phyloP scores from a whole-genome alignment of 2,888 invertebrate species.

The Drosophila mulleri region DNA sequence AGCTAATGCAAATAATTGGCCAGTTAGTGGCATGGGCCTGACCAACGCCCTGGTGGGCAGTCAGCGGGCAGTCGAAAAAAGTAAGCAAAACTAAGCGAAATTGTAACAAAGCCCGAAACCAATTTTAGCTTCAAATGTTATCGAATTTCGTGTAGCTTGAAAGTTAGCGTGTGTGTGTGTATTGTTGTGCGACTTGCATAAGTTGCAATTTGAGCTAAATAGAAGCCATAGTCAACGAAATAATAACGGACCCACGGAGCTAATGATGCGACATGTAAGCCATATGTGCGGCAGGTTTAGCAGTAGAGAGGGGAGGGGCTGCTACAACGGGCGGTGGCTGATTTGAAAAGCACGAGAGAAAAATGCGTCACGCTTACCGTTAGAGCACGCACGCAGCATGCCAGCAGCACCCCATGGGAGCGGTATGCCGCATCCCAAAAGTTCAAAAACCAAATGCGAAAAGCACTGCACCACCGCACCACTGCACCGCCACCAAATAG shows the following conservation, averaged over 20 bases:
- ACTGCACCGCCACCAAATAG: conserved; percentile 7
- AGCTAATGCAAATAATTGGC: conserved; percentile 73
- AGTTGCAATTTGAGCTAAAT: conserved; percentile 70
- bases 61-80: conserved; percentile 9
- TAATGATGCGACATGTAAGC: conserved; percentile 75
- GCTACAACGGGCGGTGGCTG: conserved; percentile 27
- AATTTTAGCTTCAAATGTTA: conserved; percentile 70
- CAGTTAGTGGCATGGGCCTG: conserved; percentile 52
- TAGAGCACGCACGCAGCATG: conserved; percentile 64
- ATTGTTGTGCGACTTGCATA: conserved; percentile 56
- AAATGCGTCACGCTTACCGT: conserved; percentile 79
- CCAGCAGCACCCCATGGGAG: conserved; percentile 50
- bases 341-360: conserved; percentile 30
- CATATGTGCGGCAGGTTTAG: conserved; percentile 16
- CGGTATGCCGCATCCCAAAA: conserved; percentile 53
- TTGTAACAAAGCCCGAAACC: conserved; percentile 62
- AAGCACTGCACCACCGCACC: conserved; percentile 20
- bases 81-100: conserved; percentile 47
- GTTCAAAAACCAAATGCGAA: conserved; percentile 51
- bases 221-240: conserved; percentile 46
- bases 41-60: conserved; percentile 64
- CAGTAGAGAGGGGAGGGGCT: neutral
- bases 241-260: conserved; percentile 66
- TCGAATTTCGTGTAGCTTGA: conserved; percentile 45
- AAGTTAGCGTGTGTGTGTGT: conserved; percentile 9